Conservation (phyloP, 2,888 invertebrate species). For the Philhelius pedissequus region DNA sequence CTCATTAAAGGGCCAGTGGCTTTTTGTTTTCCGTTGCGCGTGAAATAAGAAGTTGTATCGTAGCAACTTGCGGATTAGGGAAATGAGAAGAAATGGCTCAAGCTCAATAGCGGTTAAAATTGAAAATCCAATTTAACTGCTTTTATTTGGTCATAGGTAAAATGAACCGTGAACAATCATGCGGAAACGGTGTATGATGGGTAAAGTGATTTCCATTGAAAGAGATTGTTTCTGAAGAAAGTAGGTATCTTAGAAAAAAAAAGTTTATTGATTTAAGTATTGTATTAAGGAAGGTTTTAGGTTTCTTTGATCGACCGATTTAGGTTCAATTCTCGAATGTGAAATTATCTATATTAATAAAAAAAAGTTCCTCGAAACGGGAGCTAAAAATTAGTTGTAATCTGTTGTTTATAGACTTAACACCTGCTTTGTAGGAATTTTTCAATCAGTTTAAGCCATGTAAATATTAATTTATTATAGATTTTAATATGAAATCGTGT, state of each 20-base stretch:
- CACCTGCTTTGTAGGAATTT: constrained; percentile 17
- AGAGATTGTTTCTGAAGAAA: background rate
- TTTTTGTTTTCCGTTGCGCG: constrained; percentile 30
- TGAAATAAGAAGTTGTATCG: background rate
- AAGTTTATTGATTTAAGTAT: constrained; percentile 48
- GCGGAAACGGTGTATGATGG: constrained; percentile 17
- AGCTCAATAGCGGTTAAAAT: constrained; percentile 44
- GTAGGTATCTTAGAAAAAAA: background rate
- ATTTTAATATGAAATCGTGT: background rate
- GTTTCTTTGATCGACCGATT: constrained; percentile 47
- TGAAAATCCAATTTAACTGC: constrained; percentile 31
- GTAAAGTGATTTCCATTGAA: background rate
- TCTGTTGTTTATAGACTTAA: constrained; percentile 43
- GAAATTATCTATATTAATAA: background rate
- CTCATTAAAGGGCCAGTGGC: background rate
- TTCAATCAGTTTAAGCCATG: background rate
- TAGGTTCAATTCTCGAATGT: background rate
- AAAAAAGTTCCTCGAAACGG: constrained; percentile 4
- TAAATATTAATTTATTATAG: background rate
- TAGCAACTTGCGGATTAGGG: constrained; percentile 17
- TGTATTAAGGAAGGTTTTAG: background rate
- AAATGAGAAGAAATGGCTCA: constrained; percentile 51
- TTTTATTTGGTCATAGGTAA: constrained; percentile 30
- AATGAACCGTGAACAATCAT: constrained; percentile 36
- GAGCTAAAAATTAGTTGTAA: constrained; percentile 16